Evolutionary conservation across 2,797 vertebrate species (phyloP).

Genomic region (Champsocephalus gunnari): DNA sequence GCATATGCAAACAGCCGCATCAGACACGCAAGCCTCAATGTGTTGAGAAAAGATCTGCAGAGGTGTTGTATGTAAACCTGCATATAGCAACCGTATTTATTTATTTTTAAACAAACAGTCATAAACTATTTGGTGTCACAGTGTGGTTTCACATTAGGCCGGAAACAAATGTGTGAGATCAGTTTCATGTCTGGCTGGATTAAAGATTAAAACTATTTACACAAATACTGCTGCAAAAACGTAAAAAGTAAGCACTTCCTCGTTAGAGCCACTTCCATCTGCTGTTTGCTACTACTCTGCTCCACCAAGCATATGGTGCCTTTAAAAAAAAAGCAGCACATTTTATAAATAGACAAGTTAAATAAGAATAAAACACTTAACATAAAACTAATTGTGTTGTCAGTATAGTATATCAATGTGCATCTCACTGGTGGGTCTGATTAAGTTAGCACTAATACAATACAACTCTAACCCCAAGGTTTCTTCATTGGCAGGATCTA

Average conservation of each 20-base stretch:
- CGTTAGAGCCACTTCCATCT: neutral
- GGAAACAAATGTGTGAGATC: neutral
- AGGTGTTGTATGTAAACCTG: neutral
- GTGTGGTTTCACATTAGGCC: neutral
- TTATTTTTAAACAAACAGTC: too few relatives aligned
- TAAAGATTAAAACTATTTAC: too few relatives aligned
- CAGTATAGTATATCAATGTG: neutral
- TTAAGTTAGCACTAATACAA: neutral
- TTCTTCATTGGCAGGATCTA: conserved; percentile 31
- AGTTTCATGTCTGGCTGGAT: neutral
- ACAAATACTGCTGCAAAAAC: neutral
- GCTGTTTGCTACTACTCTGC: neutral
- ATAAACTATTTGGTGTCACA: neutral
- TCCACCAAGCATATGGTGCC: neutral
- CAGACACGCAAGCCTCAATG: too few relatives aligned
- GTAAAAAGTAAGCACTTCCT: neutral
- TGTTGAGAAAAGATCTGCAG: too few relatives aligned
- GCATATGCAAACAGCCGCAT: too few relatives aligned
- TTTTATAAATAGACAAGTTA: neutral
- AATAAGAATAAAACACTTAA: conserved; percentile 5
- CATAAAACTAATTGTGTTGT: conserved; percentile 18
- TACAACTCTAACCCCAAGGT: conserved; percentile 33
- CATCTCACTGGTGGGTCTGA: neutral
- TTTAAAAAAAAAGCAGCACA: neutral
- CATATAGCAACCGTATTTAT: neutral